Base-by-base conservation (phyloP, 2,797 vertebrate species). In the Eurystomus glaucurus region DNA sequence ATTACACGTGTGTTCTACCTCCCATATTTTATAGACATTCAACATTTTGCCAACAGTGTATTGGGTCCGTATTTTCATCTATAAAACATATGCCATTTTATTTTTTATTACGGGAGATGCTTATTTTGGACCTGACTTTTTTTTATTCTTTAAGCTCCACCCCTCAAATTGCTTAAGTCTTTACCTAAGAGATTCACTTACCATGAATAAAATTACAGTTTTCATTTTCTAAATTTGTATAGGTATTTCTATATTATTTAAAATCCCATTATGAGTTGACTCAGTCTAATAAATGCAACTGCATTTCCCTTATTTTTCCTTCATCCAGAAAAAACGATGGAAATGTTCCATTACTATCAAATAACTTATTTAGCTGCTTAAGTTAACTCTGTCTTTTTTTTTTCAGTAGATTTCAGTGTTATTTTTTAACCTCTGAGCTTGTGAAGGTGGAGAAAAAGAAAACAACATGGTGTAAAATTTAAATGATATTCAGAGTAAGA, bases 11-110 rank as follows among this genome's bases (percentile, higher is more conserved):
- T 86, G 75, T 74, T 70, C 9, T 93, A 92, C 90, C 90, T 95
- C 88, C 60, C 69, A 86, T 91, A 76, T 94, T 95, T 97, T 96
- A 95, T 81, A 71, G 93, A 31, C 7, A 54, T 41, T 88, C 12
- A 82, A 2, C 29, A 60, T 76, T 88, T 78, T 91, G 82, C 90
- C 90, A 97, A 17, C 17, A 72, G 25, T 62, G 9, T 62, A 81
- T 83, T 70, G 15, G 71, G 95, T 83, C 37, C 16, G 55, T 75
- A 85, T 85, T 96, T 94, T 87, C 43, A 71, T 43, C 50, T 29
- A 68, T 76, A 86, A 89, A 96, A 77, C 50, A 69, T 14, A 80
- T 71, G 75, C 1, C 11, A 51, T 95, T 91, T 94, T 81, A 52
- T 23, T 88, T 86, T 88, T 69, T 96, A 96, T 92, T 90, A 79